Percentiles rank a stretch among this genome's conserved stretches.
Conservation (phyloP, 2,888 invertebrate species). For the Hyles lineata region DNA sequence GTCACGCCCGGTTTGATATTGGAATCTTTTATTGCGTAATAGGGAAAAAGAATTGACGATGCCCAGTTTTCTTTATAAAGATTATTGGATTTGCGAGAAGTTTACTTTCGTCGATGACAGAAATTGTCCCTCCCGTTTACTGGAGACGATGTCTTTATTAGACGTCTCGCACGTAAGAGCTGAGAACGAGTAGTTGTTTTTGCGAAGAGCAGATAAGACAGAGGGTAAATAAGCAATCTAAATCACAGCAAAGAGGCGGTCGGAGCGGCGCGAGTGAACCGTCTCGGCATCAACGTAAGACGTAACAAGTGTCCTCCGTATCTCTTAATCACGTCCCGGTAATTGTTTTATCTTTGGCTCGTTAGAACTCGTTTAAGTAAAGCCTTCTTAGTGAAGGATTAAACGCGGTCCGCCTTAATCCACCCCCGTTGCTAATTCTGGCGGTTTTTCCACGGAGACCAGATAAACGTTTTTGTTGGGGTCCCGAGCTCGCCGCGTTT, state of each 20-base stretch:
- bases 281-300: conserved; percentile 64
- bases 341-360: conserved; percentile 85
- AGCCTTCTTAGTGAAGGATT: conserved; percentile 85
- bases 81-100: conserved; percentile 59
- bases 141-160: not conserved
- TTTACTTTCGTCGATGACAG: conserved; percentile 29
- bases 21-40: conserved; percentile 74
- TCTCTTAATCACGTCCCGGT: conserved; percentile 83
- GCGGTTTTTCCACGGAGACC: conserved; percentile 82
- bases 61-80: conserved; percentile 53
- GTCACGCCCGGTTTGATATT: conserved; percentile 76
- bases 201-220: conserved; percentile 11
- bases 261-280: conserved; percentile 49
- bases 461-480: conserved; percentile 83
- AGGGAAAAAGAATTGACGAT: conserved; percentile 60
- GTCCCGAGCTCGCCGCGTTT: conserved; percentile 70
- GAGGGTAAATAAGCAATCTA: conserved; percentile 34
- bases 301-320: conserved; percentile 83
- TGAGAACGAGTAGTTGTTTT: conserved; percentile 20
- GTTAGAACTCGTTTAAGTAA: conserved; percentile 85
- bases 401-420: conserved; percentile 84
- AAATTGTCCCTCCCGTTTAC: conserved; percentile 37
- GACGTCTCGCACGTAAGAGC: not conserved
- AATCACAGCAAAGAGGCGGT: conserved; percentile 44
- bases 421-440: conserved; percentile 83